Conservation (phyloP, 1,140 invertebrate species). For the Bombus confusus region DNA sequence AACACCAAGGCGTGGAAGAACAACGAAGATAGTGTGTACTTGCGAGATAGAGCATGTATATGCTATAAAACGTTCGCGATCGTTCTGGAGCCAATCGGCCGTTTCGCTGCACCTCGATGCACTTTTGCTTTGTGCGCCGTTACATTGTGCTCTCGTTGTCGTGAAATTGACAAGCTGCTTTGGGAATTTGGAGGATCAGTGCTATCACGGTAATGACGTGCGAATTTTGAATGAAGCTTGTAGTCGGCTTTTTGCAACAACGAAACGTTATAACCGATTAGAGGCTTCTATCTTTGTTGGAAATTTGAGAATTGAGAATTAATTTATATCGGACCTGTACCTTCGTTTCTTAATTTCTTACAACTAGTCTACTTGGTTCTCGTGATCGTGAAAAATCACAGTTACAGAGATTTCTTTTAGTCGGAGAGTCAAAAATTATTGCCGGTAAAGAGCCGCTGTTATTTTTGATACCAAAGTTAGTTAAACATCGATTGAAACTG, state of each 20-base stretch:
- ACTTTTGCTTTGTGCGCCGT: conserved; percentile 70
- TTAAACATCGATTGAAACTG: no score
- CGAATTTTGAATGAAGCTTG: background rate
- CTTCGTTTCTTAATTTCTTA: background rate
- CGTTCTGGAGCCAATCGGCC: conserved; percentile 68
- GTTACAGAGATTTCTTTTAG: no score
- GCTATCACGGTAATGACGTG: background rate
- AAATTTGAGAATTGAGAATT: background rate
- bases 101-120: conserved; percentile 73
- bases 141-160: conserved; percentile 58
- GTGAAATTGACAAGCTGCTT: background rate
- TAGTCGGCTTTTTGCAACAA: background rate
- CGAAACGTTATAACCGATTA: background rate
- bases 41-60: conserved; percentile 45
- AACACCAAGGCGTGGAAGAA: background rate
- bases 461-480: background rate
- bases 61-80: conserved; percentile 65
- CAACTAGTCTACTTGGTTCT: background rate
- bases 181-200: background rate
- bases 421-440: no score
- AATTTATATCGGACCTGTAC: background rate
- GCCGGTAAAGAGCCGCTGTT: background rate
- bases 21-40: conserved; percentile 32
- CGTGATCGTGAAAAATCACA: background rate
- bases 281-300: background rate